Percentiles rank a stretch among this genome's conserved stretches.
phyloP scores from a whole-genome alignment of 2,113 vertebrate genomes.

The Podiceps cristatus region DNA sequence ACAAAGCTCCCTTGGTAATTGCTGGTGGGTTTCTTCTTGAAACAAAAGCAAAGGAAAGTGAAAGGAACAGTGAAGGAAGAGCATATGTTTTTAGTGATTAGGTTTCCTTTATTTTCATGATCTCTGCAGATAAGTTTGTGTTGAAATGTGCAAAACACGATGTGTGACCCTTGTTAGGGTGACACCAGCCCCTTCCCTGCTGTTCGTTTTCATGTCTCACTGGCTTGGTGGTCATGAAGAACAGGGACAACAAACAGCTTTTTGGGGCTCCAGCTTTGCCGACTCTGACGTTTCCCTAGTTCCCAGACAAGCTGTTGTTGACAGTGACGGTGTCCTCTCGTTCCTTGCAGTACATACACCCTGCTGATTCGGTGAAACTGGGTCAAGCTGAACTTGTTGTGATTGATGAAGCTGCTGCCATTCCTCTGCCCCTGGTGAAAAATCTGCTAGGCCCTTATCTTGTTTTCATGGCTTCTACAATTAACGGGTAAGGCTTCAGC shows the following conservation, averaged over 20 bases:
- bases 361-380: conserved; percentile 92
- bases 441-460: conserved; percentile 93
- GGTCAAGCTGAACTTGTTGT: conserved; percentile 96
- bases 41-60: background rate
- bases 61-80: background rate
- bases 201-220: background rate
- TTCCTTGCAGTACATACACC: conserved; percentile 91
- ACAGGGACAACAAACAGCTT: background rate
- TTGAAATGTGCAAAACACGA: background rate
- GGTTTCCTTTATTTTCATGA: background rate
- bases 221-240: background rate
- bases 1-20: background rate
- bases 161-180: background rate
- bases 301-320: background rate
- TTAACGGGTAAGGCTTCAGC: conserved; percentile 87
- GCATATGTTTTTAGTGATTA: background rate
- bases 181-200: background rate
- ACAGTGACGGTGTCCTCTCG: background rate
- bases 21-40: background rate
- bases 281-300: background rate
- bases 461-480: conserved; percentile 98
- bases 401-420: conserved; percentile 97
- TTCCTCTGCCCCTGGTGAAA: conserved; percentile 94
- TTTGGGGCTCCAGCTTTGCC: background rate
- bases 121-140: background rate